A percentile compares a stretch with the other conserved stretches of the same genome.
Evolutionary conservation across 2,113 vertebrate species (phyloP).

Genomic region (Spea multiplicata): DNA sequence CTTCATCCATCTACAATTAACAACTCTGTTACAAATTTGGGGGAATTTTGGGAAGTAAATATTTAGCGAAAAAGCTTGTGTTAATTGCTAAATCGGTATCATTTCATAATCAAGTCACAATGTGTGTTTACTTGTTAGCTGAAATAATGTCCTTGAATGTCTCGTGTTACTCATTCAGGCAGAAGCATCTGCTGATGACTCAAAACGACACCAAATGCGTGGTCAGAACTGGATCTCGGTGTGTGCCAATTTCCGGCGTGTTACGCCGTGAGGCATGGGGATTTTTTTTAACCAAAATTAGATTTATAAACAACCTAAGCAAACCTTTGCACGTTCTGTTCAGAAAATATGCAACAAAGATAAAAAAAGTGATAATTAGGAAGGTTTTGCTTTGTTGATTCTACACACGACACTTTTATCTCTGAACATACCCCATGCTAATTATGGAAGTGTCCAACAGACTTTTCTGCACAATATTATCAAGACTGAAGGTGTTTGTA

Average conservation of each 20-base stretch:
- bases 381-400: slow-evolving; percentile 15
- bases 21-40: too few species aligned
- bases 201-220: neutral
- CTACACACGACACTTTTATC: slow-evolving; percentile 34
- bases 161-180: slow-evolving; percentile 12
- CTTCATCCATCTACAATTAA: too few species aligned
- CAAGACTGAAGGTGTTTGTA: too few species aligned
- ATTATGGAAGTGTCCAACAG: slow-evolving; percentile 6
- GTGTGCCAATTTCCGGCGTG: neutral
- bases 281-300: slow-evolving; percentile 26
- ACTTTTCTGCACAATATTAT: neutral
- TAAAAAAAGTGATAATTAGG: slow-evolving; percentile 30
- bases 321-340: slow-evolving; percentile 38
- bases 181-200: slow-evolving; percentile 35
- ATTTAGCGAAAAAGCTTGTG: too few species aligned
- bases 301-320: slow-evolving; percentile 24
- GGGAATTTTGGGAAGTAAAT: too few species aligned
- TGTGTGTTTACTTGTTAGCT: slow-evolving; percentile 23
- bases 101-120: slow-evolving; percentile 7
- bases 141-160: slow-evolving; percentile 42
- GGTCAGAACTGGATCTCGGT: neutral
- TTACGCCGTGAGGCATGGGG: neutral
- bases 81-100: too few species aligned
- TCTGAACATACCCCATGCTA: slow-evolving; percentile 25
- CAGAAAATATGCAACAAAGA: slow-evolving; percentile 39